These are phyloP conservation scores for Girardinus metallicus DNA, from an alignment of 2,797 vertebrate genomes.

Conservation along the genomic window DNA sequence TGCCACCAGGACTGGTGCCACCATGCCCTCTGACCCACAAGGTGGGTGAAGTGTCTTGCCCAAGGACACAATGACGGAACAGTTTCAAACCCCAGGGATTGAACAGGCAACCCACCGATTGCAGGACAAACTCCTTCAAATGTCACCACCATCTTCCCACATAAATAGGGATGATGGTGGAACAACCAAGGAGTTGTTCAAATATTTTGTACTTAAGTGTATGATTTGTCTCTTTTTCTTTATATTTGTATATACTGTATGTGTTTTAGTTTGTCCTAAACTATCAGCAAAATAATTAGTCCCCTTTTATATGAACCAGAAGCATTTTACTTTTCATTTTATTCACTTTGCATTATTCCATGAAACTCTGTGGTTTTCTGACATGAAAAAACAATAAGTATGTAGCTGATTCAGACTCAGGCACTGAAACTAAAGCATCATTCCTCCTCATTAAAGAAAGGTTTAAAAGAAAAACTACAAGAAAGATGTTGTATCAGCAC, in stretches of 20 bases:
- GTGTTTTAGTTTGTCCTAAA: not conserved
- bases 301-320: not conserved
- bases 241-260: not conserved
- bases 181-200: not conserved
- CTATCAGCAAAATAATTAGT: not conserved
- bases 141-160: too few relatives aligned
- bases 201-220: not conserved
- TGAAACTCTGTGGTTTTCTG: not conserved
- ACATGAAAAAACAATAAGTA: not conserved
- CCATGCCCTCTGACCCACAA: too few relatives aligned
- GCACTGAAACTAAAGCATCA: too few relatives aligned
- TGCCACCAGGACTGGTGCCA: too few relatives aligned
- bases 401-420: not conserved
- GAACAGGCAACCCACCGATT: too few relatives aligned
- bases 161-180: too few relatives aligned
- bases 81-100: too few relatives aligned
- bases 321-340: not conserved
- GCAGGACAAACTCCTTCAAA: too few relatives aligned
- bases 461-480: not conserved
- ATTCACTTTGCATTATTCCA: not conserved
- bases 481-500: not conserved
- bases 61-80: too few relatives aligned
- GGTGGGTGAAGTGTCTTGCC: too few relatives aligned
- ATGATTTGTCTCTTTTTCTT: not conserved
- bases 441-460: not conserved